Conservation (phyloP, 2,797 vertebrate genomes). For the Gymnothorax javanicus region DNA sequence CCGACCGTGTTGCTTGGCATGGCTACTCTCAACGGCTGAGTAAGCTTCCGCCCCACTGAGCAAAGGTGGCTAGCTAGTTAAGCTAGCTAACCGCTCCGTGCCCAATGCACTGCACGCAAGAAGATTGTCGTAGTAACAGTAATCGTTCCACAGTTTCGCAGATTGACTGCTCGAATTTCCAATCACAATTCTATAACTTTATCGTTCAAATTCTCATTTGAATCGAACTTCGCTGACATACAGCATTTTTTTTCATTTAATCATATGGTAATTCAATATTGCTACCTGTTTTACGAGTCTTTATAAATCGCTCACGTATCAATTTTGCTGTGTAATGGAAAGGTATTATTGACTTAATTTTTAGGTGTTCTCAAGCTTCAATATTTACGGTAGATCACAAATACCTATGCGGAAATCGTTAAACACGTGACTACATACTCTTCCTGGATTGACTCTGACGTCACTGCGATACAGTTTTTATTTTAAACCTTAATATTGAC, state of each 20-base stretch:
- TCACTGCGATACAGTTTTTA: neutral
- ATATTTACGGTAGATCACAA: neutral
- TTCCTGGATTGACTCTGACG: neutral
- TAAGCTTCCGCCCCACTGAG: constrained; percentile 26
- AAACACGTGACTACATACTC: neutral
- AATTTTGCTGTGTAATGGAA: neutral
- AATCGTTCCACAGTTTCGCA: neutral
- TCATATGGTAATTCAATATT: neutral
- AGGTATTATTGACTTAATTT: neutral
- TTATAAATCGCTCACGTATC: neutral
- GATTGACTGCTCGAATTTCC: neutral
- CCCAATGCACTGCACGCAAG: constrained; percentile 2
- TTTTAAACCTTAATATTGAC: neutral
- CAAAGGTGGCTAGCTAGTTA: constrained; percentile 15
- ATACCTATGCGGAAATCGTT: neutral
- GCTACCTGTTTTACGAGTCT: neutral
- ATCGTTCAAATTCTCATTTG: neutral
- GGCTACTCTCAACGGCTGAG: neutral
- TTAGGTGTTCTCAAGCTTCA: neutral
- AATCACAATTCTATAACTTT: neutral
- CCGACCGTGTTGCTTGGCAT: constrained; percentile 16
- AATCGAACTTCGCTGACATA: neutral
- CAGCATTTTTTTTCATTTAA: neutral
- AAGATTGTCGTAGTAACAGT: constrained; percentile 16
- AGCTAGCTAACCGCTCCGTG: neutral